Conservation (phyloP, 1,140 invertebrate species). For the Drosophila sp. region DNA sequence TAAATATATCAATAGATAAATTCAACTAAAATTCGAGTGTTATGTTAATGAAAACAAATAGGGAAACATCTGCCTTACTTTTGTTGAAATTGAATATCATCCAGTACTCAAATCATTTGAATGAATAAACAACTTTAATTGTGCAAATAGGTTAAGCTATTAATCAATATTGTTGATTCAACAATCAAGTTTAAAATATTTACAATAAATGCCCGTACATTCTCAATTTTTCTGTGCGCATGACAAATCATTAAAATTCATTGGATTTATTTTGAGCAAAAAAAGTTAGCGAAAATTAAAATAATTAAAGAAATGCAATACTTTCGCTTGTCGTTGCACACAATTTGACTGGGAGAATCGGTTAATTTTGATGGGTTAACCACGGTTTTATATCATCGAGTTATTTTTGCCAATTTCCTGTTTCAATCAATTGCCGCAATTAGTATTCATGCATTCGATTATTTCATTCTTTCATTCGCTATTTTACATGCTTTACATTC, state of each 20-base stretch:
- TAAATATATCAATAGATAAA: too few species aligned
- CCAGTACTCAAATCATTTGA: not conserved
- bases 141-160: not conserved
- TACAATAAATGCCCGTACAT: not conserved
- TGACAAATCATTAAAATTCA: not conserved
- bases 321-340: not conserved
- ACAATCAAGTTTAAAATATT: not conserved
- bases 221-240: not conserved
- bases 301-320: constrained; percentile 14
- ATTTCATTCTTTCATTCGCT: constrained; percentile 60
- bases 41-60: too few species aligned
- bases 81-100: too few species aligned
- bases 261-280: constrained; percentile 1
- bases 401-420: constrained; percentile 68
- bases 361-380: constrained; percentile 15
- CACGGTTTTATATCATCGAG: constrained; percentile 15
- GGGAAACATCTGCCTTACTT: too few species aligned
- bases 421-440: constrained; percentile 75
- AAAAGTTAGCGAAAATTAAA: constrained; percentile 1
- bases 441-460: constrained; percentile 64
- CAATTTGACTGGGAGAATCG: constrained; percentile 3
- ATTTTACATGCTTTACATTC: constrained; percentile 77
- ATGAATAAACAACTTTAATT: not conserved
- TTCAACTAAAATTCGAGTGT: too few species aligned
- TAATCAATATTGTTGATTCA: too few species aligned